Evolutionary conservation across 2,113 vertebrate genomes (phyloP).

Genomic region (Podarcis muralis): DNA sequence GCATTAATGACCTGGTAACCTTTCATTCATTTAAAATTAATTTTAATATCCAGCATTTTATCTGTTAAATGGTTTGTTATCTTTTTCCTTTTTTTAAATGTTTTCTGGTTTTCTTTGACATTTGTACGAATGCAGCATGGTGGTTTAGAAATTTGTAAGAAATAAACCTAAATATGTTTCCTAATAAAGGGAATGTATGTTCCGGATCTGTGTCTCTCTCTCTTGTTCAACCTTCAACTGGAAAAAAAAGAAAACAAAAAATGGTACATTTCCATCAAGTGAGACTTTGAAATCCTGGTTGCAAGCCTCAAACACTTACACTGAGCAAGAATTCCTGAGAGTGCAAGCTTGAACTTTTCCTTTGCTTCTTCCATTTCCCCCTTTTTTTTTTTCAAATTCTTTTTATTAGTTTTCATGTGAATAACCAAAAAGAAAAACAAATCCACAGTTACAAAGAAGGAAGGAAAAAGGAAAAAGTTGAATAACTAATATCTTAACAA

Average conservation of each 20-base stretch:
- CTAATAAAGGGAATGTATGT: background rate
- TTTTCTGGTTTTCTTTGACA: background rate
- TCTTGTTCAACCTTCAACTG: background rate
- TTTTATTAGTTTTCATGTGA: no score
- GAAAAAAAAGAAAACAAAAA: background rate
- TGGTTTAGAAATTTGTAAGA: background rate
- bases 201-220: background rate
- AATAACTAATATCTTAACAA: no score
- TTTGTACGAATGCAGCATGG: no score
- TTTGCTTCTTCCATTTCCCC: conserved; percentile 97
- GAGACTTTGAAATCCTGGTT: background rate
- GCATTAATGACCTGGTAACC: no score
- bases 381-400: no score
- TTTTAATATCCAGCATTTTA: background rate
- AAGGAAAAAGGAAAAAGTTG: no score
- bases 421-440: no score
- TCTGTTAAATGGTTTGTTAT: background rate
- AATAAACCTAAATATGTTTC: background rate
- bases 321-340: conserved; percentile 90
- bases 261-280: background rate
- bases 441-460: no score
- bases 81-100: background rate
- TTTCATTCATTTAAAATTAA: background rate
- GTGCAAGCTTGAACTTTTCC: conserved; percentile 93
- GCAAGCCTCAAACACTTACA: conserved; percentile 75